These are phyloP conservation scores for Troides helena DNA, from an alignment of 2,888 invertebrate genomes.

Conservation along the genomic window DNA sequence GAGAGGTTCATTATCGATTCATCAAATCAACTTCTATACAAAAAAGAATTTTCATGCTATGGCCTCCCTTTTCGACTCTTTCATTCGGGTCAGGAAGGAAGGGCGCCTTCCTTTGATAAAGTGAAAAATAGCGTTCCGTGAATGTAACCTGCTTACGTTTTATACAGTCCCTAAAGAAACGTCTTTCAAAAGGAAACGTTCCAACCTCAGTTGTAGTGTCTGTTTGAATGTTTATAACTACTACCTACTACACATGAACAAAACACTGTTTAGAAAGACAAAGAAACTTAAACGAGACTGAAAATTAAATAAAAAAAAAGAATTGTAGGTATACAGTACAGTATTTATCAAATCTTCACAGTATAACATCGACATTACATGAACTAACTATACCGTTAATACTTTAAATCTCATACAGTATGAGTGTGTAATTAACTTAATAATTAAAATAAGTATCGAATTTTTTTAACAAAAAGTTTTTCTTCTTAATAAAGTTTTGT, in stretches of 20 bases:
- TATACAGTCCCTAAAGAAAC: slow-evolving; percentile 45
- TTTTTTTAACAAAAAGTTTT: too few species aligned
- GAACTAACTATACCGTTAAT: background rate
- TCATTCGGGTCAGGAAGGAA: slow-evolving; percentile 66
- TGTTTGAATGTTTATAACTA: slow-evolving; percentile 3
- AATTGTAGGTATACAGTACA: background rate
- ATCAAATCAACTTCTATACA: slow-evolving; percentile 51
- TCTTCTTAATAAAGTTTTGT: too few species aligned
- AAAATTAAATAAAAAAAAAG: background rate
- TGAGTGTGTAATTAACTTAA: background rate
- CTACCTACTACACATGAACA: background rate
- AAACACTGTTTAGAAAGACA: slow-evolving; percentile 35
- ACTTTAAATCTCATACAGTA: background rate
- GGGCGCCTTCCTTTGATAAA: slow-evolving; percentile 72
- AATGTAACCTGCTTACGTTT: slow-evolving; percentile 60
- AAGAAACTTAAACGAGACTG: background rate
- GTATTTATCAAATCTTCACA: too few species aligned
- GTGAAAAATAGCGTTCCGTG: slow-evolving; percentile 71
- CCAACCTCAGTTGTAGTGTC: slow-evolving; percentile 13
- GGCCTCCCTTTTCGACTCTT: slow-evolving; percentile 64
- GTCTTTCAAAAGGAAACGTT: slow-evolving; percentile 46
- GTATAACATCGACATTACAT: too few species aligned
- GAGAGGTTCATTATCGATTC: slow-evolving; percentile 39
- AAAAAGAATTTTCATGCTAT: slow-evolving; percentile 56
- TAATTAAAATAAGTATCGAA: too few species aligned